These are phyloP conservation scores for Pardosa pseudoannulata DNA, from an alignment of 2,888 invertebrate genomes.

Conservation along the genomic window DNA sequence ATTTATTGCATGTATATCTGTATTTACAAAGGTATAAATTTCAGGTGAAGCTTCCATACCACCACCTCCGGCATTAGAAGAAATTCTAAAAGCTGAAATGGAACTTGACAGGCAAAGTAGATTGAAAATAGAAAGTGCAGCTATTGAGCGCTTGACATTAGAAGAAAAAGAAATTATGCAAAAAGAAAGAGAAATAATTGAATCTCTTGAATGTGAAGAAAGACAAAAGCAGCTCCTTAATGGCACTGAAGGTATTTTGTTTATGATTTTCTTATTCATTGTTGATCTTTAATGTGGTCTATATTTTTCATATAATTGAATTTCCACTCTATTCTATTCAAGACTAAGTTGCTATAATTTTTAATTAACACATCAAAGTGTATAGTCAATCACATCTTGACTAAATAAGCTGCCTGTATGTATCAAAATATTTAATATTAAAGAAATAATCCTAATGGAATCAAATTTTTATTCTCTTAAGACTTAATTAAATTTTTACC, in stretches of 20 bases:
- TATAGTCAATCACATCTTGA: too few species aligned
- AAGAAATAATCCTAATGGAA: too few species aligned
- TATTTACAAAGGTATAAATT: too few species aligned
- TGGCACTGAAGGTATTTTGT: slow-evolving; percentile 1
- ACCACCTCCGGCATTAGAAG: slow-evolving; percentile 59
- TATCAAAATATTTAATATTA: too few species aligned
- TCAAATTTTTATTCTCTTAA: too few species aligned
- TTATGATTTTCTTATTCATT: background rate
- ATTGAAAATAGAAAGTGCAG: slow-evolving; percentile 40
- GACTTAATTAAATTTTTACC: too few species aligned
- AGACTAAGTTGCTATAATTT: too few species aligned
- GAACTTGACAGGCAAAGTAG: slow-evolving; percentile 57
- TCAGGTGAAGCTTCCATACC: slow-evolving; percentile 56
- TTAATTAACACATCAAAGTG: too few species aligned
- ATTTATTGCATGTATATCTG: background rate
- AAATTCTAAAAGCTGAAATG: slow-evolving; percentile 78
- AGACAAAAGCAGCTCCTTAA: slow-evolving; percentile 20
- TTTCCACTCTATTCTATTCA: too few species aligned
- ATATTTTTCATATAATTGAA: background rate
- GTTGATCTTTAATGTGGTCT: background rate
- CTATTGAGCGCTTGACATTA: slow-evolving; percentile 20
- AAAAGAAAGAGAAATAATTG: slow-evolving; percentile 83
- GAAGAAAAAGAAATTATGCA: slow-evolving; percentile 86
- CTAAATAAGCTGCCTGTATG: too few species aligned
- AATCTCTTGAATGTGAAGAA: slow-evolving; percentile 80